phyloP scores from a whole-genome alignment of 2,797 vertebrate genomes.

The Parotocinclus haroldoi region DNA sequence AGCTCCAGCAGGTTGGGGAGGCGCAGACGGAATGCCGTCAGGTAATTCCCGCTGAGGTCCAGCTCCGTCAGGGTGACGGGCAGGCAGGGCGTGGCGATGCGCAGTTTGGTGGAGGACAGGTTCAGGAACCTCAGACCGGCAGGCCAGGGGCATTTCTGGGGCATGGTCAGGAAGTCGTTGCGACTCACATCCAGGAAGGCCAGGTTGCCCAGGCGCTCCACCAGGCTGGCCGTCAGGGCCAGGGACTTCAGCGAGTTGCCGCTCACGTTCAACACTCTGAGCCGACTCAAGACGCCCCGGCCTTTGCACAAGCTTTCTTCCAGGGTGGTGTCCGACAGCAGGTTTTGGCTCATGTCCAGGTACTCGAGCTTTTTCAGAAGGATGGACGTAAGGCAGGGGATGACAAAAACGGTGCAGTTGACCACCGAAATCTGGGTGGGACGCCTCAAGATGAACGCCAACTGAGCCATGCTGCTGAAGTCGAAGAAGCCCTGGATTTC shows the following conservation, averaged over 20 bases:
- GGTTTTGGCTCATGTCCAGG: conserved; percentile 72
- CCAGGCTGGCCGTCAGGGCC: conserved; percentile 21
- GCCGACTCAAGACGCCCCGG: conserved; percentile 47
- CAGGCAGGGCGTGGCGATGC: conserved; percentile 59
- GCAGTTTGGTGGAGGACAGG: conserved; percentile 66
- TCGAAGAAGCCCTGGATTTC: conserved; percentile 58
- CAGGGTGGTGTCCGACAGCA: conserved; percentile 65
- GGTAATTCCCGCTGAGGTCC: conserved; percentile 73
- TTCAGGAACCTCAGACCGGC: conserved; percentile 65
- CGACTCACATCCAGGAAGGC: conserved; percentile 69
- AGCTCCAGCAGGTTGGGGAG: conserved; percentile 67
- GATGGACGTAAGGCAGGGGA: conserved; percentile 58
- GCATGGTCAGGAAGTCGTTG: conserved; percentile 64
- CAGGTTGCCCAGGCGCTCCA: conserved; percentile 54
- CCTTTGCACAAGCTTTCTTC: conserved; percentile 57
- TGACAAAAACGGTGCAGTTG: conserved; percentile 69
- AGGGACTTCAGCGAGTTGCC: conserved; percentile 67
- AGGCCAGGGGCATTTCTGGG: conserved; percentile 67
- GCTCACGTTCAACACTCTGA: conserved; percentile 72
- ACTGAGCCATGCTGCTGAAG: conserved; percentile 55
- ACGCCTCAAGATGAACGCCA: conserved; percentile 43
- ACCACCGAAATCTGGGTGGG: conserved; percentile 60
- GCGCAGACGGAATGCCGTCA: conserved; percentile 59
- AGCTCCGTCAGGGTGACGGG: conserved; percentile 64
- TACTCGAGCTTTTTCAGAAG: conserved; percentile 62